Base-by-base conservation (phyloP, 2,113 vertebrate species). In the Podarcis cretensis region DNA sequence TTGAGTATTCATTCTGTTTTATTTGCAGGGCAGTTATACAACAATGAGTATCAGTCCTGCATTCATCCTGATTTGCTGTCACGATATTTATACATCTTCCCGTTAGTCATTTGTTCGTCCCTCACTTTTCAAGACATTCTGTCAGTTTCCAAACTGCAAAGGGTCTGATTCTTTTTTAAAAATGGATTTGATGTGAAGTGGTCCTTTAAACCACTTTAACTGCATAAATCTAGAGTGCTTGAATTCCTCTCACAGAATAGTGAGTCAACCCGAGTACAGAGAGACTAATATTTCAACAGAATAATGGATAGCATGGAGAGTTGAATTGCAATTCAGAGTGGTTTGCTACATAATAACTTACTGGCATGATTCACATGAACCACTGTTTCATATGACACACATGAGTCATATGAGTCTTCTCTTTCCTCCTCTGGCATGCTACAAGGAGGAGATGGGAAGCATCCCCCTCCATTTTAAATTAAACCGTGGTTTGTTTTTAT, bases 261-360 rank as follows among this genome's bases (percentile, higher is more conserved):
- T 71, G 27, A 63, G 18, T 63, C 13, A 16, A 16, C 54, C 20
- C 48, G 25, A 25, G 13, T 57, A 82, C 69, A 82, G 16, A 65
- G 8, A 77, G 21, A 82, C 43, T 40, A 75, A 32, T 79, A 54
- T 48, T 87, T 48, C 13, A 87, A 65, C 3, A 81, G 48, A 74
- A 37, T 63, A 63, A 35, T 35, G 32, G 54, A 8, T 27, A 76
- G 1, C 40, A 30, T 85, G 14, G n/a, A 21, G n/a, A 40, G 27
- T 66, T 27, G 32, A 43, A 23, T 21, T 48, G 59, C 75, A 86
- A 86, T 25, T 8, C 30, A 86, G 59, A 78, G 30, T 78, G 37
- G 81, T 86, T 88, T 86, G 88, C 82, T 90, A 84, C 82, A 92
- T 59, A 85, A 89, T 54, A 74, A 57, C 20, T 59, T 83, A 54